Conservation (phyloP, 2,113 vertebrate genomes). For the Tetraodon nigroviridis region DNA sequence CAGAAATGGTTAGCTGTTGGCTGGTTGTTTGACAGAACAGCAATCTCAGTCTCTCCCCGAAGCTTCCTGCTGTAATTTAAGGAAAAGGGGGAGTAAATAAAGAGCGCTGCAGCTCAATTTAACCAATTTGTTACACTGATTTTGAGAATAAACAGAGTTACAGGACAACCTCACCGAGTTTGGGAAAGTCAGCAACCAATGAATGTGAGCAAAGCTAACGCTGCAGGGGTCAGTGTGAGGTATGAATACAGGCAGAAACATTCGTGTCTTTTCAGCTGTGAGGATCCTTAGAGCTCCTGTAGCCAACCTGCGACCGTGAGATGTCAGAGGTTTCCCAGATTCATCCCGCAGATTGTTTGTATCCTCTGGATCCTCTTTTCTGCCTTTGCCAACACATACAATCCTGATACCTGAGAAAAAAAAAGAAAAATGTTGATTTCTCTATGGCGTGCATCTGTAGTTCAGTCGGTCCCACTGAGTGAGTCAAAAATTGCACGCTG, state of each 20-base stretch:
- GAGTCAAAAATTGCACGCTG: slow-evolving; percentile 8
- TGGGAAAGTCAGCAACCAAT: too few species aligned
- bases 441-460: slow-evolving; percentile 2
- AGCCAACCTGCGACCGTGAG: too few species aligned
- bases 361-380: slow-evolving; percentile 7
- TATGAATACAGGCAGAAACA: too few species aligned
- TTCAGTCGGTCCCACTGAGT: slow-evolving; percentile 1
- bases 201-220: too few species aligned
- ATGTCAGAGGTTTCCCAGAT: neutral
- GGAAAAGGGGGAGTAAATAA: neutral
- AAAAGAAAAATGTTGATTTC: slow-evolving; percentile 8
- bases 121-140: slow-evolving; percentile 17
- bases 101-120: neutral
- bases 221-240: too few species aligned
- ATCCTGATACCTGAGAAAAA: slow-evolving; percentile 6
- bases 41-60: neutral
- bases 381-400: slow-evolving; percentile 35
- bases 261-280: too few species aligned
- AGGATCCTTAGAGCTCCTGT: too few species aligned
- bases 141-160: slow-evolving; percentile 29
- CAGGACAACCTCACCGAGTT: neutral
- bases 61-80: slow-evolving; percentile 24
- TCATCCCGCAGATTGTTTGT: slow-evolving; percentile 2
- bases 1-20: neutral
- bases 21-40: slow-evolving; percentile 23